These are phyloP conservation scores for Contarinia nasturtii DNA, from an alignment of 1,140 invertebrate genomes.

Conservation along the genomic window DNA sequence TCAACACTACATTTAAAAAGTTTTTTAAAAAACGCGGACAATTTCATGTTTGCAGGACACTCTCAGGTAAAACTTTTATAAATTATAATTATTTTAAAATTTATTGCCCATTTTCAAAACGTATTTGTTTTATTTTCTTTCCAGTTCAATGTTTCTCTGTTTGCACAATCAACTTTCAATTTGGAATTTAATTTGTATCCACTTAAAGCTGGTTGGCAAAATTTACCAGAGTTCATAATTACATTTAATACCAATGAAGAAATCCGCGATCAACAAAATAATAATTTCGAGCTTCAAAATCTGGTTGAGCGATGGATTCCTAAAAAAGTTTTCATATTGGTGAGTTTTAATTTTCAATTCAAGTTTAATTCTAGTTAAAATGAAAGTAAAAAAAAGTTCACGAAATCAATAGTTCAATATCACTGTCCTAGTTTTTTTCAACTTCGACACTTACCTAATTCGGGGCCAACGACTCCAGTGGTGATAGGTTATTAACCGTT, in stretches of 20 bases:
- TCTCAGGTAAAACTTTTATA: conserved; percentile 13
- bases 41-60: conserved; percentile 23
- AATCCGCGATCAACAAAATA: conserved; percentile 15
- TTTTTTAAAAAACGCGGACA: conserved; percentile 15
- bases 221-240: conserved; percentile 17
- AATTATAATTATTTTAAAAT: neutral
- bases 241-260: conserved; percentile 15
- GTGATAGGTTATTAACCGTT: too few species aligned
- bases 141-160: conserved; percentile 20
- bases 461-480: too few species aligned
- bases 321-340: conserved; percentile 22
- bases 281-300: conserved; percentile 17
- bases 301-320: conserved; percentile 20
- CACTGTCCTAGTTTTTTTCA: too few species aligned
- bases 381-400: too few species aligned
- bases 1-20: conserved; percentile 18
- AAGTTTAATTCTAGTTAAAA: too few species aligned
- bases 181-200: conserved; percentile 22
- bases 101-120: conserved; percentile 1
- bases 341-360: conserved; percentile 4
- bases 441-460: too few species aligned
- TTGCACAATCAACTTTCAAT: conserved; percentile 19
- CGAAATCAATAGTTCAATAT: too few species aligned
- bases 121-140: too few species aligned
- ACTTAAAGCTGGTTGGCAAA: conserved; percentile 21